Conservation (phyloP, 1,140 invertebrate species). For the Leptinotarsa lineolata region DNA sequence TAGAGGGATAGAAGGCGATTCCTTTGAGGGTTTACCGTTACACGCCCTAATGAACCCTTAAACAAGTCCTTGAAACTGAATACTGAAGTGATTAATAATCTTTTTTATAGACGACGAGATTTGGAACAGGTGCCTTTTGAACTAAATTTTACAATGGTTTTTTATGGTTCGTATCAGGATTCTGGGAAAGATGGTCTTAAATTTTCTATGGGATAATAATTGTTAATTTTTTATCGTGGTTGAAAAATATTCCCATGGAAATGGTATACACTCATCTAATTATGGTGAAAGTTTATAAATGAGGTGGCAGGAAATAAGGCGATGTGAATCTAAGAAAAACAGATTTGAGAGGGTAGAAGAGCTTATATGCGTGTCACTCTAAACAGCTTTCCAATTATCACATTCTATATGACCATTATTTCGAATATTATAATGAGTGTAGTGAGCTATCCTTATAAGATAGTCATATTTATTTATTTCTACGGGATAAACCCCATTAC, state of each 20-base stretch:
- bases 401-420: too few species aligned
- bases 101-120: slow-evolving; percentile 8
- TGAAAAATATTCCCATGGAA: slow-evolving; percentile 1
- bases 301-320: too few species aligned
- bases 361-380: too few species aligned
- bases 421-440: too few species aligned
- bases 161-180: background rate
- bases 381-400: too few species aligned
- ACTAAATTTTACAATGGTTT: background rate
- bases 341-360: too few species aligned
- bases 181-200: background rate
- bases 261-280: background rate
- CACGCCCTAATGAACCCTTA: slow-evolving; percentile 21
- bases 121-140: slow-evolving; percentile 2
- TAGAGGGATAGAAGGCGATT: slow-evolving; percentile 3
- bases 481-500: too few species aligned
- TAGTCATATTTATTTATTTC: too few species aligned
- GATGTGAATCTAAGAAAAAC: too few species aligned
- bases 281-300: too few species aligned
- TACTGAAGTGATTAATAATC: slow-evolving; percentile 7
- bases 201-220: background rate
- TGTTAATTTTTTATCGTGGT: background rate
- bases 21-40: slow-evolving; percentile 22
- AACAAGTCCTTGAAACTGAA: slow-evolving; percentile 18
- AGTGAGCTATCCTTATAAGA: too few species aligned